Percentiles rank a stretch among this genome's conserved stretches.
Conservation (phyloP, 2,113 vertebrate species). For the Cyprinus carpio region DNA sequence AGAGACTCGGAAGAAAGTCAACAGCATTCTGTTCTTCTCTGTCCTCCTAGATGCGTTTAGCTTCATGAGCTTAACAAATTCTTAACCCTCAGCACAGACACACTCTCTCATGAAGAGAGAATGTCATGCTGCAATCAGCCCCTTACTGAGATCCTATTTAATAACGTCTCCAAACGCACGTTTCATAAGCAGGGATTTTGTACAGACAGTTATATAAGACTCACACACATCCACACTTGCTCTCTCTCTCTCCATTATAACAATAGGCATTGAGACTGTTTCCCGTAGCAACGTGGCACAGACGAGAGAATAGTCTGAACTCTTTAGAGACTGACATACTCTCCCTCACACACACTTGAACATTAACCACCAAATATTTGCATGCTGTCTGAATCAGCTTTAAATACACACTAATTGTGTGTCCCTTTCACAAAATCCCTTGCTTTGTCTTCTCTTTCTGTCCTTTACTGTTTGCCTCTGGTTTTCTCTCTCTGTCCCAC, state of each 20-base stretch:
- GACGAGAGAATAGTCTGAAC: constrained; percentile 28
- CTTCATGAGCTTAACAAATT: constrained; percentile 16
- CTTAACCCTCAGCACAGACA: not conserved
- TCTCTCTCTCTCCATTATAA: constrained; percentile 25
- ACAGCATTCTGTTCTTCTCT: not conserved
- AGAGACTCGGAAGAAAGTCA: not conserved
- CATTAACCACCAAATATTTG: constrained; percentile 23
- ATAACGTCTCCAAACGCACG: constrained; percentile 32
- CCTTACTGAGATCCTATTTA: constrained; percentile 33
- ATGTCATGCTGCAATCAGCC: constrained; percentile 30
- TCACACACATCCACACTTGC: not conserved
- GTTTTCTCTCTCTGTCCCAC: too few species aligned
- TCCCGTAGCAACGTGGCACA: constrained; percentile 32
- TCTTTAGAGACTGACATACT: constrained; percentile 29
- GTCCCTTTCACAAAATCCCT: constrained; percentile 11
- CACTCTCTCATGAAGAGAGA: constrained; percentile 20
- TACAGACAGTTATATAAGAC: constrained; percentile 42
- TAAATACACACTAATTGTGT: not conserved
- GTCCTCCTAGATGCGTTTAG: not conserved
- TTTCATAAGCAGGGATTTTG: constrained; percentile 41
- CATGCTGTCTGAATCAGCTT: constrained; percentile 15
- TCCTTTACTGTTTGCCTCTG: not conserved
- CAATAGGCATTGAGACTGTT: constrained; percentile 45
- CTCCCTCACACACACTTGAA: constrained; percentile 18
- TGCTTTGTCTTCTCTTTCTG: not conserved